Evolutionary conservation across 2,113 vertebrate species (phyloP), one percentile per base, ranked within the genome.

Genomic region (Mus spicilegus): DNA sequence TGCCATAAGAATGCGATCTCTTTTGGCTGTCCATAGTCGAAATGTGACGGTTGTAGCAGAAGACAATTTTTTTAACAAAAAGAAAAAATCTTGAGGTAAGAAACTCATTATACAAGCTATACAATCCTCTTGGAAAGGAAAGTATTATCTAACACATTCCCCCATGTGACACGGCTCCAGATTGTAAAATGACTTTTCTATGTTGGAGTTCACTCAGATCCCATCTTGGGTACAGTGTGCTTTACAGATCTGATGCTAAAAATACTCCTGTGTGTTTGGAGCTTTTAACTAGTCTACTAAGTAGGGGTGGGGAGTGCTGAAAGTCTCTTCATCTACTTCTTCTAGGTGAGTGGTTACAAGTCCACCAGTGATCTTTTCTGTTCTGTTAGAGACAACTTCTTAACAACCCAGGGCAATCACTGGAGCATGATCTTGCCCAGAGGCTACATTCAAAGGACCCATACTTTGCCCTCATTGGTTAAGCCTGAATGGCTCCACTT

Each of bases 131-230:
- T 87, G 95, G 91, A 95, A 92, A 36, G 75, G 90, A 96, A 97
- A 82, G 80, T 96, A 94, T n/a, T 92, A 95, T 88, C 97, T 98
- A 95, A 97, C 95, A 97, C 97, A 95, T 97, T 93, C 87, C 63
- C 56, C 69, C 95, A 78, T 22, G 77, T 80, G 94, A 89, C 81
- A 72, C 10, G 72, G 81, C 73, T 98, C 97, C 96, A 97, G 96
- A 98, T 97, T 97, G 97, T 61, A 94, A 89, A 93, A 91, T 96
- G 93, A 97, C 89, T 97, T 97, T 97, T 97, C 94, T 92, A 28
- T 84, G 90, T 97, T 97, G 96, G 97, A 97, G 96, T 97, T 97
- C 96, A 97, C 95, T 97, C 96, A 96, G 87, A 95, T 96, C 72
- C 63, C 91, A 91, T 95, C 94, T 84, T 94, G 94, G 90, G 97